phyloP scores from a whole-genome alignment of 2,888 invertebrate species.

The Ecliptopera silaceata region DNA sequence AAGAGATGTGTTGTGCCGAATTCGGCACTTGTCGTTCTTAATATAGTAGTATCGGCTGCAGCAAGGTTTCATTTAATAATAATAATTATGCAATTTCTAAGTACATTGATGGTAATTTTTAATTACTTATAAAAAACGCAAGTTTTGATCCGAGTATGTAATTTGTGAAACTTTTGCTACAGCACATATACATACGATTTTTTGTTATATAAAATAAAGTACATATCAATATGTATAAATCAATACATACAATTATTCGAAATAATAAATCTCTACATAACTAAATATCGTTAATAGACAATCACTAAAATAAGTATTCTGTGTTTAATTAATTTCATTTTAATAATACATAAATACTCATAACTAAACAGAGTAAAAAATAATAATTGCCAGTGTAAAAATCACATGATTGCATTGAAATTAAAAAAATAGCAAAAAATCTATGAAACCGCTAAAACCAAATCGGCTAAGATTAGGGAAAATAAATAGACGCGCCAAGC shows the following conservation, averaged over 20 bases:
- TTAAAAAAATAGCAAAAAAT: slow-evolving; percentile 8
- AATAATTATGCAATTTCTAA: slow-evolving; percentile 8
- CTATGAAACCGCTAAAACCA: slow-evolving; percentile 33
- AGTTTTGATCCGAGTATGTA: neutral
- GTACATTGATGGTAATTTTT: slow-evolving; percentile 13
- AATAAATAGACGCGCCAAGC: slow-evolving; percentile 37
- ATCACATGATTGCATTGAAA: slow-evolving; percentile 26
- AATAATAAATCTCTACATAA: slow-evolving; percentile 25
- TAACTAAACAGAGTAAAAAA: slow-evolving; percentile 18
- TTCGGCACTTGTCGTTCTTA: slow-evolving; percentile 10
- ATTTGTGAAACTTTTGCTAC: slow-evolving; percentile 15
- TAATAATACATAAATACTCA: slow-evolving; percentile 25
- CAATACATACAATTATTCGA: slow-evolving; percentile 46
- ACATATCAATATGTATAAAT: slow-evolving; percentile 37
- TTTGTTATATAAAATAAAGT: slow-evolving; percentile 37
- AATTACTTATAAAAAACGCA: slow-evolving; percentile 1
- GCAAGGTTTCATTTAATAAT: slow-evolving; percentile 14
- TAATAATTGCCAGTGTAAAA: slow-evolving; percentile 37
- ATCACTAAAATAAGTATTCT: slow-evolving; percentile 44
- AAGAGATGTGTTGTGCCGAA: slow-evolving; percentile 24
- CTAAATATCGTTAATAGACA: slow-evolving; percentile 46
- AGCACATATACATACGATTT: slow-evolving; percentile 24
- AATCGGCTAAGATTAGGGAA: slow-evolving; percentile 38
- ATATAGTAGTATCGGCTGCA: slow-evolving; percentile 13
- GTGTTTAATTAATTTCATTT: slow-evolving; percentile 20